Evolutionary conservation across 1,140 invertebrate genomes (phyloP).

Genomic region (Diorhabda sublineata): DNA sequence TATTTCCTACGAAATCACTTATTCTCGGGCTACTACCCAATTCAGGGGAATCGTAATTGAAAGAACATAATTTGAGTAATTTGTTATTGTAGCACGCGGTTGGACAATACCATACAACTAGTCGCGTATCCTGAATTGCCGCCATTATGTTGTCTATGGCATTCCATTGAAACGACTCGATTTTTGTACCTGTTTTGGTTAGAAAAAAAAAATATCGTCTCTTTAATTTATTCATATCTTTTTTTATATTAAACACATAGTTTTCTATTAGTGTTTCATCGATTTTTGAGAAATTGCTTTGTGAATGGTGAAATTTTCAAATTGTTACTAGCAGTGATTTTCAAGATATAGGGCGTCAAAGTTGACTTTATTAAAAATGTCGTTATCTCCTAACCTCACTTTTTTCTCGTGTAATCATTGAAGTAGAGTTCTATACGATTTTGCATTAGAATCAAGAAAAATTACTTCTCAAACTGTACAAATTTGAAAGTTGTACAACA

Average conservation of each 20-base stretch:
- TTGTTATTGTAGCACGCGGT: constrained; percentile 70
- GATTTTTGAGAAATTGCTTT: no score
- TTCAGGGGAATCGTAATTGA: constrained; percentile 56
- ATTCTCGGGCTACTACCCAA: constrained; percentile 77
- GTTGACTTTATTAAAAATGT: no score
- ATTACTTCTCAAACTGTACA: no score
- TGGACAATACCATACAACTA: constrained; percentile 86
- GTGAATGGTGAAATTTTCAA: no score
- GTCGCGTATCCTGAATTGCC: constrained; percentile 73
- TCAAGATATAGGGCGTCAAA: no score
- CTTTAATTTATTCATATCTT: background rate
- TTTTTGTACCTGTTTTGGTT: constrained; percentile 60
- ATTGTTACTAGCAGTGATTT: no score
- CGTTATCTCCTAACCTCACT: no score
- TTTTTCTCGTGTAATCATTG: no score
- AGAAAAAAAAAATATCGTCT: constrained; percentile 19
- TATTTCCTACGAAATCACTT: constrained; percentile 72
- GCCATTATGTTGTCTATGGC: constrained; percentile 78
- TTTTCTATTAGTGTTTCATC: no score
- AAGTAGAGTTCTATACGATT: no score
- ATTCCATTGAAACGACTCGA: constrained; percentile 79
- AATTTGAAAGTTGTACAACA: no score
- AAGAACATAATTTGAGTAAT: constrained; percentile 53
- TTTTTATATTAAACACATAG: background rate
- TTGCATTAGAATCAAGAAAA: no score